Evolutionary conservation across 2,888 invertebrate species (phyloP), one percentile per base, ranked within the genome.

Genomic region (Diploptera punctata): DNA sequence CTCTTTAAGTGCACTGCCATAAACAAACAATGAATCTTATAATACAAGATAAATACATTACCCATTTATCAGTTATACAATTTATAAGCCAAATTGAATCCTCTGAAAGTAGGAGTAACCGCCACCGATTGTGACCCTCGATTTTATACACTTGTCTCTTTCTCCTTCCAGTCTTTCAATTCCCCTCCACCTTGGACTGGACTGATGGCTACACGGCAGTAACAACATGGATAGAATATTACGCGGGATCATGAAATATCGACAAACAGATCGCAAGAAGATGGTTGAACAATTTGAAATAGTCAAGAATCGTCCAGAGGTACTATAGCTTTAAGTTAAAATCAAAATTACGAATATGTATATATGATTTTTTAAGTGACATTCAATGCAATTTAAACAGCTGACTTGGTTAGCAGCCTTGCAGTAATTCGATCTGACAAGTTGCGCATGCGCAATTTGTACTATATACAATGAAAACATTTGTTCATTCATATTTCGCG

Each of bases 251-350:
- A 94, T 97, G 90, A 89, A 91, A 80, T 98, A 97, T 83, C 89
- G 96, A 74, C 88, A 91, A 75, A 89, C 92, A 71, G 92, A 93
- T 77, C 88, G 93, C 76, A 90, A 91, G 74, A 90, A 89, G 80
- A 95, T 97, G 95, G 94, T 98, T 38, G 91, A 95, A 84, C 96
- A 98, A 84, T 98, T 98, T 84, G 87, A 93, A 83, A 87, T 91
- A 88, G 95, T 98, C 77, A 88, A 90, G 82, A 92, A 97, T 85
- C 90, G 95, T 85, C 97, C 97, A 24, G 89, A 88, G 86, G 94
- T 95, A 86, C 29, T 7, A n/a, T 47, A 31, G 29, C n/a, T 18
- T 16, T 57, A 29, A 57, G 57, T 4, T 24, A 10, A 3, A 57
- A 26, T 19, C 47, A n/a, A n/a, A 47, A 47, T n/a, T 13, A 47